Evolutionary conservation across 2,797 vertebrate species (phyloP).

Genomic region (Micromesistius poutassou): DNA sequence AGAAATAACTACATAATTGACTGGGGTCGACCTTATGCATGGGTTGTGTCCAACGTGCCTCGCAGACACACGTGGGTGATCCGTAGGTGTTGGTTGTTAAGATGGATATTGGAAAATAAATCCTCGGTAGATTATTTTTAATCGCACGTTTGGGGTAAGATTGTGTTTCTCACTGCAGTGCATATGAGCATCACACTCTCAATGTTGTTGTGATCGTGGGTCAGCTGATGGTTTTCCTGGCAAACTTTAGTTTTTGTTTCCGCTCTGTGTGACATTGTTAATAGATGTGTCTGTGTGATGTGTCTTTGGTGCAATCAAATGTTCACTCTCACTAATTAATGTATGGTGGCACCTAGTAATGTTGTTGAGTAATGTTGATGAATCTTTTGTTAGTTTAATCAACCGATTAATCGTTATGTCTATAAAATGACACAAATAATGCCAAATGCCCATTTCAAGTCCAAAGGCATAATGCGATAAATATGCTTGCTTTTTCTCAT

Average conservation of each 20-base stretch:
- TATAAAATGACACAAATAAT: neutral
- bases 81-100: slow-evolving; percentile 10
- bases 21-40: slow-evolving; percentile 37
- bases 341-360: neutral
- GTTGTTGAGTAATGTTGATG: neutral
- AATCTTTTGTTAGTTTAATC: neutral
- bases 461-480: neutral
- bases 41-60: slow-evolving; percentile 34
- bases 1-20: slow-evolving; percentile 60
- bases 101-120: slow-evolving; percentile 16
- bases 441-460: neutral
- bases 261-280: neutral
- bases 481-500: neutral
- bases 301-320: neutral
- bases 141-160: neutral
- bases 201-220: neutral
- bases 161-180: neutral
- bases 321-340: neutral
- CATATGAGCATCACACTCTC: neutral
- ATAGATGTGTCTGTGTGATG: neutral
- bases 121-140: slow-evolving; percentile 6
- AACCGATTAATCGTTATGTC: neutral
- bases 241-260: neutral
- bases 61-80: slow-evolving; percentile 25
- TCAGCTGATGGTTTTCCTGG: neutral